Conservation (phyloP, 2,113 vertebrate species). For the Illadopsis cleaveri region DNA sequence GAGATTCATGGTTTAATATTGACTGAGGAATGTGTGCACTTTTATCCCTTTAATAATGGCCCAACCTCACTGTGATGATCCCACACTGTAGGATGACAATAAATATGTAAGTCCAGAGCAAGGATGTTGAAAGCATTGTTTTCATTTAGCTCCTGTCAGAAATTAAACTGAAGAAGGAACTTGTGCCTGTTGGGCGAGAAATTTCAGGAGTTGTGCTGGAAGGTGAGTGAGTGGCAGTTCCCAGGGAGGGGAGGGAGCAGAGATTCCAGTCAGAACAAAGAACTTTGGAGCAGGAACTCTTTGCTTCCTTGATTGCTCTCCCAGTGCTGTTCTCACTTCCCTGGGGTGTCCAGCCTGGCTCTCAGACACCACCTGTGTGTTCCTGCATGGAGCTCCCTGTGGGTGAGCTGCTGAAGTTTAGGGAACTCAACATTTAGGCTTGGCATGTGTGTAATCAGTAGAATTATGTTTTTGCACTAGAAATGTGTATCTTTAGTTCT, state of each 20-base stretch:
- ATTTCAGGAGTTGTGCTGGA: slow-evolving; percentile 87
- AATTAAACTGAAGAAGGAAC: slow-evolving; percentile 80
- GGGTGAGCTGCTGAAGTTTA: background rate
- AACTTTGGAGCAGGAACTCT: background rate
- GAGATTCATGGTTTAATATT: background rate
- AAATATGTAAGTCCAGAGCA: background rate
- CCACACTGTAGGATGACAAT: background rate
- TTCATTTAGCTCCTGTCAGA: slow-evolving; percentile 82
- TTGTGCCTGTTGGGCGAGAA: slow-evolving; percentile 89
- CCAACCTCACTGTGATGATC: background rate
- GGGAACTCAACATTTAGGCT: background rate
- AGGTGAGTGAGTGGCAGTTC: slow-evolving; percentile 73
- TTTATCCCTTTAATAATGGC: background rate
- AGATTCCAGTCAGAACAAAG: background rate
- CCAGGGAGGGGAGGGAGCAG: background rate
- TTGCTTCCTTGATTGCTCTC: background rate
- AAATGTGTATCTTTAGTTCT: background rate
- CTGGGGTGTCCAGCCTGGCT: background rate
- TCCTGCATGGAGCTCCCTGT: background rate
- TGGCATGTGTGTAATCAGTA: background rate
- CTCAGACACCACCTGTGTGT: background rate
- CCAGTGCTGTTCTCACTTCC: background rate
- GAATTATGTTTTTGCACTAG: background rate
- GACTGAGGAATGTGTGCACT: background rate
- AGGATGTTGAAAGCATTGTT: background rate